Evolutionary conservation across 2,888 invertebrate species (phyloP), one percentile per base, ranked within the genome.

Genomic region (Listrodromus nycthemerus): DNA sequence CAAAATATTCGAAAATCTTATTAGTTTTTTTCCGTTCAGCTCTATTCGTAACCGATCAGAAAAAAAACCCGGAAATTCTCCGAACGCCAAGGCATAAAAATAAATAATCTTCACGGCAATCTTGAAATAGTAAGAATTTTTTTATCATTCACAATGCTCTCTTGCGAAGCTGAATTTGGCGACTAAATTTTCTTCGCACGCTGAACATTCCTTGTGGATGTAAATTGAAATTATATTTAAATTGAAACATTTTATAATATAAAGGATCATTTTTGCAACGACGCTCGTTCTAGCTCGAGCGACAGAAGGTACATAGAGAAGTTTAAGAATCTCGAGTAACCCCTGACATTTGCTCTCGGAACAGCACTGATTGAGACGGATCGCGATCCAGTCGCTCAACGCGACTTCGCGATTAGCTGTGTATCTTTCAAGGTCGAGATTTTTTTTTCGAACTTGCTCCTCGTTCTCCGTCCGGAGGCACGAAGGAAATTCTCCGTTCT

Each of bases 381-480:
- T 55, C 30, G 67, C 27, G 30, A 70, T 52, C 48, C 41, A 58
- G 52, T 50, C 50, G 33, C 21, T 24, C 70, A 37, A 33, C 21
- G 37, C 37, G 37, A 10, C 37, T 16, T 19, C 10, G 37, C 52
- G 65, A 27, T 50, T 63, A 67, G n/a, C 24, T 37, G 4, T 80
- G 74, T 80, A 67, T 50, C 61, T 74, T 73, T 74, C 80, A 80
- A 80, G 80, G 80, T 37, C 67, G 55, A n/a, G 21, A n/a, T 30
- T 50, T 61, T 67, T 61, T 21, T 8, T 50, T 45, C 41, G 3
- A 45, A 16, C 16, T 16, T 3, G 41, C 41, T 45, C 41, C 16
- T 45, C 41, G 41, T 45, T 45, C 41, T 45, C 4, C 3, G 13
- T 13, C 41, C 16, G 16, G 4, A 45, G 13, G 41, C 16, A 45